Percentiles rank a stretch among this genome's conserved stretches.
Conservation (phyloP, 1,140 invertebrate species). For the Phocides pigmalion region DNA sequence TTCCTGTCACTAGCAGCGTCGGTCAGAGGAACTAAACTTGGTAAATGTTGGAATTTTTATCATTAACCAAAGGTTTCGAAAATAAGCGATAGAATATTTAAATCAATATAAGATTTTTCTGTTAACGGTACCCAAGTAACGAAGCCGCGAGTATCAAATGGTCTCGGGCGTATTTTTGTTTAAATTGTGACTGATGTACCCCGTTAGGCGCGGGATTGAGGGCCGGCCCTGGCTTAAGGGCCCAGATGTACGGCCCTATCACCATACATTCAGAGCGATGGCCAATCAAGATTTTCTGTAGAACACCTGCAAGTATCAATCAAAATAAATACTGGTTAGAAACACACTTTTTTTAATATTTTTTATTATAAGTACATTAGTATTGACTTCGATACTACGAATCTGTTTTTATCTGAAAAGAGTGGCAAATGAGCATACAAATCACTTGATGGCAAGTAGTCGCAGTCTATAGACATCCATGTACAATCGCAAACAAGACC, state of each 20-base stretch:
- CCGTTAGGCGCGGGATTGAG: slow-evolving; percentile 51
- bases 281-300: slow-evolving; percentile 12
- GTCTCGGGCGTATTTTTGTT: slow-evolving; percentile 69
- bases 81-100: background rate
- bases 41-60: no score
- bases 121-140: slow-evolving; percentile 60
- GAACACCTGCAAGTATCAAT: slow-evolving; percentile 10
- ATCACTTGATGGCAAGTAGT: no score
- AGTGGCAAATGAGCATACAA: no score
- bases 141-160: slow-evolving; percentile 63
- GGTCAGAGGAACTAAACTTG: no score
- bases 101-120: slow-evolving; percentile 42
- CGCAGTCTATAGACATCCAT: no score
- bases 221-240: slow-evolving; percentile 33
- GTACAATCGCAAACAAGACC: no score
- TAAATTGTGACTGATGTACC: slow-evolving; percentile 77
- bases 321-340: background rate
- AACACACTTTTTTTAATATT: no score
- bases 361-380: no score
- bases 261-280: slow-evolving; percentile 17
- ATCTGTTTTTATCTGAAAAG: no score
- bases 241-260: slow-evolving; percentile 27
- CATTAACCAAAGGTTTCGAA: no score
- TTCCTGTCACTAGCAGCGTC: no score
- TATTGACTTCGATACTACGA: no score